Evolutionary conservation across 2,888 invertebrate species (phyloP), one percentile per base, ranked within the genome.

Genomic region (Steinernema scapterisci): DNA sequence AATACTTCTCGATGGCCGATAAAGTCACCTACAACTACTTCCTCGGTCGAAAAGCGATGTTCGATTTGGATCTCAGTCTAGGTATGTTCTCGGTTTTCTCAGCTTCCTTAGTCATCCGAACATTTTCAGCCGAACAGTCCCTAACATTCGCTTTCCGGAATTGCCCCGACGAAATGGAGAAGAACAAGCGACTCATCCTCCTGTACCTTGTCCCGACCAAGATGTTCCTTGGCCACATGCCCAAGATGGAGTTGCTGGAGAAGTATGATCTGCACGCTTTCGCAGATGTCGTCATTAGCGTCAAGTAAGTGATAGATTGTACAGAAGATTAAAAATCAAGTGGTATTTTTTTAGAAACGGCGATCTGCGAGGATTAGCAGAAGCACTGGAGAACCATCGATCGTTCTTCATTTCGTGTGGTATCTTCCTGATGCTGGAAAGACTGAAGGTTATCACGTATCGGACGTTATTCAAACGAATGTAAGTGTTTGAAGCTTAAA

Each of bases 31-130:
- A 96, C 89, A 93, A 93, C 87, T 91, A 97, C 89, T 97, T 95
- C 89, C 94, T 96, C 21, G 97, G 97, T 0, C 91, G 97, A 43
- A 97, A 97, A 88, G 94, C 95, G 1, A 97, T 99, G 95, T 99
- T 97, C 88, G 97, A 99, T 89, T 95, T 95, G 74, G 95, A 97
- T 88, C 95, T 95, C 87, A 92, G 93, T 88, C 91, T 92, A 82
- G 92, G 92, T 92, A 87, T 81, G 80, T 80, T 72, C 25, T 25
- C 52, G 27, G 38, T 52, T 38, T 71, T 70, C 31, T 25, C 1
- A 16, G 2, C 2, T 72, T 27, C 7, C 5, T 3, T 44, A 77
- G 19, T n/a, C 13, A 16, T 71, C 70, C n/a, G n/a, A n/a, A 21
- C 71, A 77, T 76, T 90, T 90, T 78, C 88, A 89, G 97, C 97